Percentiles rank a stretch among this genome's conserved stretches.
phyloP scores from a whole-genome alignment of 2,797 vertebrate genomes.

The Urocyon cinereoargenteus region DNA sequence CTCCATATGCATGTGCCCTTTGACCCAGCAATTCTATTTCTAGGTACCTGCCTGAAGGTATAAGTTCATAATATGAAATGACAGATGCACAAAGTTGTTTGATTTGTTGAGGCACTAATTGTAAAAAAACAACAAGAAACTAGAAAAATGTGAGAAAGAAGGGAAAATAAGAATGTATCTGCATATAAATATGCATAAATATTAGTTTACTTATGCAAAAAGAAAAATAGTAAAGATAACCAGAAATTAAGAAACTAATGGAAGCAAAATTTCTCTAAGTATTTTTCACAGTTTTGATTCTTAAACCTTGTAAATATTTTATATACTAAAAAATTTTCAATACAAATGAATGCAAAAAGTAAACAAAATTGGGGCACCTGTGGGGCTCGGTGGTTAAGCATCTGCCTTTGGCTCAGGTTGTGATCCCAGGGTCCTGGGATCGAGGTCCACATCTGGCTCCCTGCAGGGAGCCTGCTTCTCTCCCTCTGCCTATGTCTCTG shows the following conservation, averaged over 20 bases:
- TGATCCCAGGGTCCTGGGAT: too few relatives aligned
- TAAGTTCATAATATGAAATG: neutral
- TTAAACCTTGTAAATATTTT: neutral
- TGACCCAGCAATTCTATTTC: neutral
- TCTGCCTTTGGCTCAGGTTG: too few relatives aligned
- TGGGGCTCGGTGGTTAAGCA: too few relatives aligned
- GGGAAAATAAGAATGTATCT: neutral
- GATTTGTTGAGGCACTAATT: neutral
- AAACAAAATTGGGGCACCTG: neutral
- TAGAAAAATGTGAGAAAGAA: neutral
- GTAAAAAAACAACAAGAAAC: neutral
- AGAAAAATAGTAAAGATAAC: neutral
- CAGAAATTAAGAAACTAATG: neutral
- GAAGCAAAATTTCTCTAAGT: neutral
- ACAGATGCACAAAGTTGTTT: neutral
- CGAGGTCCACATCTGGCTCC: too few relatives aligned
- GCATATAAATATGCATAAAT: neutral
- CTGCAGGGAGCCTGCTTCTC: too few relatives aligned
- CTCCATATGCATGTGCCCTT: fast-evolving
- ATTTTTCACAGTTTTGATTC: neutral
- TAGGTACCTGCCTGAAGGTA: neutral
- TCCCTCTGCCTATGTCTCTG: too few relatives aligned
- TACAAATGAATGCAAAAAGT: neutral
- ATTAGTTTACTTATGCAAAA: neutral
- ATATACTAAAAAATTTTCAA: neutral